Base-by-base conservation (phyloP, 2,888 invertebrate species). In the Cantharis rustica region DNA sequence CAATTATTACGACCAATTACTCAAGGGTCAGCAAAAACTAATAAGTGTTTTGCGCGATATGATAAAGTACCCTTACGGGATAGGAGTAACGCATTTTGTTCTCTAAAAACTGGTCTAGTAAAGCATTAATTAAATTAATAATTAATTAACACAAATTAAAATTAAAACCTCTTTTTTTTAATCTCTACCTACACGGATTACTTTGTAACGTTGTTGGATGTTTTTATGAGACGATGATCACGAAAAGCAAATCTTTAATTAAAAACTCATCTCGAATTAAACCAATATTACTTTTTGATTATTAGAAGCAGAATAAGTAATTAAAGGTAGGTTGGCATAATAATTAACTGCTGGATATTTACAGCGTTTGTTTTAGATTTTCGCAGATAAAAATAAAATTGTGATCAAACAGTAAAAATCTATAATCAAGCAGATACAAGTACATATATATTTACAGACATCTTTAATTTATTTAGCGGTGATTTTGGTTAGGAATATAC, bases 261-360 rank as follows among this genome's bases (percentile, higher is more conserved):
- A 47, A 47, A 47, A 47, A 47, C n/a, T 47, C n/a, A 47, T 47
- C 7, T n/a, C n/a, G n/a, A 47, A n/a, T 5, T n/a, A 47, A 47
- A 47, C n/a, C 47, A 9, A 47, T 47, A 47, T 47, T 47, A 47
- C 47, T 47, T 47, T 47, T 70, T 20, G 70, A 70, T 70, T 61
- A 71, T 62, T 27, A 10, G 71, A 23, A 63, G 16, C 47, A 63
- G 63, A 71, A 71, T 71, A 71, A 26, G 71, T 26, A 71, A 71
- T 71, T 71, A 63, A 71, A 71, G 63, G 11, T 47, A 1, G 62
- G 13, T 62, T 26, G 71, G 26, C 63, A 63, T 71, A 71, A 71
- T 63, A 71, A 71, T 63, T 17, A 63, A 63, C 16, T 47, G n/a
- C 7, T 13, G 16, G 63, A 27, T 71, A 62, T 71, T 71, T 71